Evolutionary conservation across 2,888 invertebrate genomes (phyloP), one percentile per base, ranked within the genome.

Genomic region (Morpho deidamia): DNA sequence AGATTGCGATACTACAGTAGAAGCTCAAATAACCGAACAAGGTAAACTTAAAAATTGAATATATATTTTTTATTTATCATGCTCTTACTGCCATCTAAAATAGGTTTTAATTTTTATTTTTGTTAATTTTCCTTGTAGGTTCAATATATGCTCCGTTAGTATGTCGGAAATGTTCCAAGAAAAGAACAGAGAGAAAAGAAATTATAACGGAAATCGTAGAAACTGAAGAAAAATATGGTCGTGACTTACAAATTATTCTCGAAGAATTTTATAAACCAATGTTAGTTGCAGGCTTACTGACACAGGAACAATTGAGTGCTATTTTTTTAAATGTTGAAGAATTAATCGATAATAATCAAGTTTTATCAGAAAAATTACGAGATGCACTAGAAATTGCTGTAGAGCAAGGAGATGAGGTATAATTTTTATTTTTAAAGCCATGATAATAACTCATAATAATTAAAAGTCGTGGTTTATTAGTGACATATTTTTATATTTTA

Each of bases 291-390:
- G 97, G 97, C 48, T 90, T 98, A 51, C 90, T 98, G 34, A 96
- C 94, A n/a, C 94, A 94, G 64, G 97, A 98, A 69, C 98, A 98
- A 84, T 90, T 98, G 56, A 93, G 95, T 64, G 95, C 96, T 55
- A 97, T 98, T 74, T 99, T 99, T 87, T 92, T 97, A 53, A 99
- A 98, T 77, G 95, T 96, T 44, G 96, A 97, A 83, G 97, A 98
- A 81, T 91, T 98, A 59, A 93, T 97, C 65, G 95, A 96, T 79
- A 96, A 96, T 74, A 96, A 95, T 83, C 93, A 94, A 75, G 93
- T 94, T 57, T 91, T 98, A 70, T 95, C 96, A 51, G 95, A 96
- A 72, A 94, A 96, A 71, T 91, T 99, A 66, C 92, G 96, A 67
- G 95, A 96, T 70, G 95, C 95, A 50, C 92, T 98, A 44, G 96